Percentiles rank a stretch among this genome's conserved stretches.
phyloP scores from a whole-genome alignment of 2,797 vertebrate species.

The Acanthurus tractus region DNA sequence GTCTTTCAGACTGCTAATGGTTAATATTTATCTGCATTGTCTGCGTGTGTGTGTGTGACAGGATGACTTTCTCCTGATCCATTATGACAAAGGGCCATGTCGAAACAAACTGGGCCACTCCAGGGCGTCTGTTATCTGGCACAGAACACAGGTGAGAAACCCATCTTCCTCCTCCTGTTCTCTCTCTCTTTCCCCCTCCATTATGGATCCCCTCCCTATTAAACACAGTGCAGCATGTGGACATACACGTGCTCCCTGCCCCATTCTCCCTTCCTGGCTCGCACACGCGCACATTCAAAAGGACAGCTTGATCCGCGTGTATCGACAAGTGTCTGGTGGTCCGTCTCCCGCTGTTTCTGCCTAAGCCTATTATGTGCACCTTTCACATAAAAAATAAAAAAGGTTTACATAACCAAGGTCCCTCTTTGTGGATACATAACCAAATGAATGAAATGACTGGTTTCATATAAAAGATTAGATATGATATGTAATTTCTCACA shows the following conservation, averaged over 20 bases:
- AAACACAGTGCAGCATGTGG: conserved; percentile 54
- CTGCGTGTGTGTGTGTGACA: conserved; percentile 70
- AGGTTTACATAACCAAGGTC: conserved; percentile 42
- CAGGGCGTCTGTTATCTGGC: conserved; percentile 99
- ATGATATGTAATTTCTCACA: conserved; percentile 13
- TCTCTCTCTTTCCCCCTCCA: conserved; percentile 8
- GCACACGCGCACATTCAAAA: conserved; percentile 16
- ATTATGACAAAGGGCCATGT: conserved; percentile 99
- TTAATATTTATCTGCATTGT: conserved; percentile 42
- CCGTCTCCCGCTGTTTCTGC: conserved; percentile 36
- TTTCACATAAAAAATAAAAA: conserved; percentile 1
- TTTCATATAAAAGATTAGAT: conserved; percentile 23
- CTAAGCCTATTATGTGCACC: conserved; percentile 22
- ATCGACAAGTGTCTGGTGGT: conserved; percentile 32
- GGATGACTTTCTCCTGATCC: conserved; percentile 99
- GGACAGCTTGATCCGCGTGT: conserved; percentile 25
- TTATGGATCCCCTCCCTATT: not conserved
- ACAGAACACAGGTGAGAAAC: conserved; percentile 95
- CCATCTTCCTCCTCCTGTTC: not conserved
- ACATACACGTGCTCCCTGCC: conserved; percentile 54
- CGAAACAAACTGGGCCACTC: conserved; percentile 99
- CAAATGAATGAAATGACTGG: conserved; percentile 19
- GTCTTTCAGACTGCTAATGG: conserved; percentile 51
- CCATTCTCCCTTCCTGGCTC: conserved; percentile 15
- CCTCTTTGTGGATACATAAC: conserved; percentile 15